Evolutionary conservation across 2,888 invertebrate species (phyloP).

Genomic region (Conops quadrifasciatus): DNA sequence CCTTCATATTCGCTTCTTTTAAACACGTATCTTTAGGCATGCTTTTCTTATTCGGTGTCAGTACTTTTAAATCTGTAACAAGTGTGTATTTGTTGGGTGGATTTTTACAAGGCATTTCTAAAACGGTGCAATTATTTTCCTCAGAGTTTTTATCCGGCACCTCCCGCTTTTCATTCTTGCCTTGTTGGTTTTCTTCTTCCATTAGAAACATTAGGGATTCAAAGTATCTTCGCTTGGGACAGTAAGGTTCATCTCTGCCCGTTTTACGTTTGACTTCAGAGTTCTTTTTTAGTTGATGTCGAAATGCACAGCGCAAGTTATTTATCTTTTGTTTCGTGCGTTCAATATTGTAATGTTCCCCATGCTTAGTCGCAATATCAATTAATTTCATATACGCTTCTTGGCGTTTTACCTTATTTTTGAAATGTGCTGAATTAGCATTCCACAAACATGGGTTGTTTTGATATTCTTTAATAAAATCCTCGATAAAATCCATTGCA

Average conservation of each 20-base stretch:
- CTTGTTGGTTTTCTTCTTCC: constrained; percentile 56
- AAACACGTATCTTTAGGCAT: background rate
- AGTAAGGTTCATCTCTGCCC: constrained; percentile 62
- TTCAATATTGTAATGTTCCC: constrained; percentile 63
- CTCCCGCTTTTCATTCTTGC: constrained; percentile 32
- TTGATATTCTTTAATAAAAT: constrained; percentile 63
- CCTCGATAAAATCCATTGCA: constrained; percentile 63
- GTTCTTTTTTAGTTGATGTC: constrained; percentile 62
- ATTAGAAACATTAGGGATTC: constrained; percentile 64
- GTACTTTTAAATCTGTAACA: background rate
- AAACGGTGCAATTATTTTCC: background rate
- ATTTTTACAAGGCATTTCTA: constrained; percentile 28
- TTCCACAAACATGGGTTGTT: constrained; percentile 64
- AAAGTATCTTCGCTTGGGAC: constrained; percentile 63
- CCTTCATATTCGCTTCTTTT: background rate
- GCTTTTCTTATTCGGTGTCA: background rate
- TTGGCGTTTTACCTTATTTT: constrained; percentile 61
- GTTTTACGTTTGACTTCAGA: constrained; percentile 62
- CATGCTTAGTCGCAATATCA: constrained; percentile 63
- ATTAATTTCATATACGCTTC: constrained; percentile 63
- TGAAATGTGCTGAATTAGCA: constrained; percentile 61
- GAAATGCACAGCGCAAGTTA: constrained; percentile 63
- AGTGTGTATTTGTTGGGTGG: constrained; percentile 27
- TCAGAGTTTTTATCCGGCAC: constrained; percentile 17
- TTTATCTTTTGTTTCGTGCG: constrained; percentile 65